Evolutionary conservation across 2,888 invertebrate species (phyloP).

Genomic region (Agrochola litura): DNA sequence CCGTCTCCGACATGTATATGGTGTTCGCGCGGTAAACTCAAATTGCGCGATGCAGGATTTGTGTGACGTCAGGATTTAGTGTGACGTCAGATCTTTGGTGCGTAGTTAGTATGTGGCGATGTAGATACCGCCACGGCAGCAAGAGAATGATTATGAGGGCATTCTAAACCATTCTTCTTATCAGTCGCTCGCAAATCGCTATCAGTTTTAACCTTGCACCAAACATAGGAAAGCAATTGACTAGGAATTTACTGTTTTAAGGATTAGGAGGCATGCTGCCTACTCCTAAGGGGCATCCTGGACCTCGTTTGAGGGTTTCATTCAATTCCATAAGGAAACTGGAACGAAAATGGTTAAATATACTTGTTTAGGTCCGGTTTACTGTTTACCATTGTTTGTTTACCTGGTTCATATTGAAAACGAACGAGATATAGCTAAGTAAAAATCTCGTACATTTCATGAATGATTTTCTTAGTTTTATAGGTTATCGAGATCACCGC

Average conservation of each 20-base stretch:
- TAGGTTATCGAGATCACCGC: too few species aligned
- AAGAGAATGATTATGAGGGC: too few species aligned
- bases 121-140: too few species aligned
- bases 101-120: too few species aligned
- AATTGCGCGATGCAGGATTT: too few species aligned
- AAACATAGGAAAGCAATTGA: constrained; percentile 65
- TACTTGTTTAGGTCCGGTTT: constrained; percentile 1
- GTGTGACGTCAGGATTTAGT: too few species aligned
- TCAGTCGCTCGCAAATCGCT: too few species aligned
- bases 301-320: constrained; percentile 65
- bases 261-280: constrained; percentile 74
- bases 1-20: too few species aligned
- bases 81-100: too few species aligned
- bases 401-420: not conserved
- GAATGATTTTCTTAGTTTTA: not conserved
- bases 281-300: constrained; percentile 61
- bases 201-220: constrained; percentile 57
- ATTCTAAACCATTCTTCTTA: too few species aligned
- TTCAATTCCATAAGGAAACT: constrained; percentile 70
- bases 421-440: not conserved
- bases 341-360: constrained; percentile 44
- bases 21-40: too few species aligned
- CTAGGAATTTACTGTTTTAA: constrained; percentile 75
- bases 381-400: not conserved
- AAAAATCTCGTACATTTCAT: not conserved